phyloP scores from a whole-genome alignment of 2,797 vertebrate species.

The Enteromius anoplus region DNA sequence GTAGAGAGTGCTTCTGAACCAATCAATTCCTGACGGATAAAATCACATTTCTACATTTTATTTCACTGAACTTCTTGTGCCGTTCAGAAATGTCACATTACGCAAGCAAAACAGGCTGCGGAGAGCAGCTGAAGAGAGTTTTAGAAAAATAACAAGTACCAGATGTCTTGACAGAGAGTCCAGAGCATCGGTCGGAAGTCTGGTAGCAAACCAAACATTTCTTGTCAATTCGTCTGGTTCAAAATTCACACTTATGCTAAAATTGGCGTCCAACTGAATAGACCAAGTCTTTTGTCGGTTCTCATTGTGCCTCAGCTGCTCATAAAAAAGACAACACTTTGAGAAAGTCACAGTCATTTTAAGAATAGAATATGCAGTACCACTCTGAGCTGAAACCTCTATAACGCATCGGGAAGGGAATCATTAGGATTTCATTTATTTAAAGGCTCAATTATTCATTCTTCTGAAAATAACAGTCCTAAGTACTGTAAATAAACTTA shows the following conservation, averaged over 20 bases:
- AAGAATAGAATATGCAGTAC: background rate
- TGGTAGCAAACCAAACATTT: background rate
- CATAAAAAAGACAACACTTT: background rate
- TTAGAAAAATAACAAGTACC: background rate
- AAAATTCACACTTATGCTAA: conserved; percentile 5
- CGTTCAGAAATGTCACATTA: background rate
- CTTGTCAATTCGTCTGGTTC: background rate
- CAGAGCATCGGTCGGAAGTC: background rate
- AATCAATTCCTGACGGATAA: background rate
- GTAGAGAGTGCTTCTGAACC: background rate
- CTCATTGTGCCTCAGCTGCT: background rate
- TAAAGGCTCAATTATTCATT: background rate
- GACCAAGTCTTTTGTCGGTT: background rate
- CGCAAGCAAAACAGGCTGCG: background rate
- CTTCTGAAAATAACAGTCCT: background rate
- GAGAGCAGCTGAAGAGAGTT: background rate
- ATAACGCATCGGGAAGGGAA: background rate
- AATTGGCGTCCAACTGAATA: background rate
- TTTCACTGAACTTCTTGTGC: background rate
- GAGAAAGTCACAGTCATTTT: background rate
- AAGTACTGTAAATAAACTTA: background rate
- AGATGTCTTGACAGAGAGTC: background rate
- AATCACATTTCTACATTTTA: background rate
- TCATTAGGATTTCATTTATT: background rate
- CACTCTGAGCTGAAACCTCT: background rate